phyloP scores from a whole-genome alignment of 2,797 vertebrate genomes.

The Microhierax caerulescens region DNA sequence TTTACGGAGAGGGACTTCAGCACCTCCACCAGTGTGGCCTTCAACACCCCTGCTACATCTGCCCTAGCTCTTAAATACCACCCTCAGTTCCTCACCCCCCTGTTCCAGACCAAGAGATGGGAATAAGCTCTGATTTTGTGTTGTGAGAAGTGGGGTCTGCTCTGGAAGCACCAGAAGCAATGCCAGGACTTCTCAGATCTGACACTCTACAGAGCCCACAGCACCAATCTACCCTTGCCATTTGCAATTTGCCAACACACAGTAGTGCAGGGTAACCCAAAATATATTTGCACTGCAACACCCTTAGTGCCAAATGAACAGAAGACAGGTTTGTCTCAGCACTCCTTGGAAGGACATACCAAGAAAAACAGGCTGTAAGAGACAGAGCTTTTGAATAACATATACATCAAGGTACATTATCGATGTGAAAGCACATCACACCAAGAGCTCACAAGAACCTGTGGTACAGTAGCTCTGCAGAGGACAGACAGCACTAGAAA shows the following conservation, averaged over 20 bases:
- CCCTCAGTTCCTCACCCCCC: not conserved
- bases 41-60: not conserved
- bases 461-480: not conserved
- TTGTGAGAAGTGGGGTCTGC: not conserved
- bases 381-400: not conserved
- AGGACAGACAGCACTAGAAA: not conserved
- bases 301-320: not conserved
- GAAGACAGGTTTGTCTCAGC: not conserved
- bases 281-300: not conserved
- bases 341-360: not conserved
- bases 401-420: not conserved
- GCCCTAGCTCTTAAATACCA: not conserved
- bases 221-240: not conserved
- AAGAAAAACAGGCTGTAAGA: not conserved
- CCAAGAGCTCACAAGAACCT: not conserved
- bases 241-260: not conserved
- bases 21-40: not conserved
- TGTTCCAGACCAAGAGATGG: not conserved
- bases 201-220: accelerated
- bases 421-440: not conserved
- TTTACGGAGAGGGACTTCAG: not conserved
- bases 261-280: not conserved
- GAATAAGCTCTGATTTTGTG: not conserved
- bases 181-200: not conserved
- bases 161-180: not conserved